A percentile compares a stretch with the other conserved stretches of the same genome.
phyloP scores from a whole-genome alignment of 2,113 vertebrate genomes.

The Tichodroma muraria region DNA sequence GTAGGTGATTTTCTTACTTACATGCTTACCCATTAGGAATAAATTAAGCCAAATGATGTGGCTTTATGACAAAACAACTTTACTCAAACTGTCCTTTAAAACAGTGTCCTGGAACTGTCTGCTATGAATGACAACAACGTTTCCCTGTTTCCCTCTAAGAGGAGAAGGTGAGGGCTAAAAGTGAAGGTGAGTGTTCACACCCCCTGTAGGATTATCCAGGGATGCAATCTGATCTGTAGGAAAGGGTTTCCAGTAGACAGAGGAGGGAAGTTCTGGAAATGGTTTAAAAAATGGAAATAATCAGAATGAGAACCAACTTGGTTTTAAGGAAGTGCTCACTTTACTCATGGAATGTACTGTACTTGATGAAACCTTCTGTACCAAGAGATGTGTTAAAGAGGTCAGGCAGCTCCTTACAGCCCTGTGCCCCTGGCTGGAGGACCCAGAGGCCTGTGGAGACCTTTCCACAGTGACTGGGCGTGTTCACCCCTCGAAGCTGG shows the following conservation, averaged over 20 bases:
- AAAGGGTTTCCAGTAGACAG: background rate
- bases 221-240: background rate
- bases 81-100: background rate
- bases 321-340: background rate
- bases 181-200: background rate
- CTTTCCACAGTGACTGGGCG: accelerated
- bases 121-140: accelerated
- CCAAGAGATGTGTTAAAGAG: background rate
- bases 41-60: background rate
- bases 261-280: background rate
- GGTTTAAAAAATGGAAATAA: background rate
- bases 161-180: background rate
- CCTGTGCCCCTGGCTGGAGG: too few species aligned
- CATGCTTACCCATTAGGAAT: background rate
- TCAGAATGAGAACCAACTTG: background rate
- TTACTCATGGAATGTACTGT: background rate
- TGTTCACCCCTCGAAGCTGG: background rate
- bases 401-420: background rate
- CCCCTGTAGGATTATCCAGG: background rate
- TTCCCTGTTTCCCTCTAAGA: background rate
- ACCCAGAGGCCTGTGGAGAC: background rate
- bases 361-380: background rate
- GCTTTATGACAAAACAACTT: background rate
- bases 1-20: background rate
- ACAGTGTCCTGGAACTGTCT: background rate